Evolutionary conservation across 2,797 vertebrate species (phyloP), one percentile per base, ranked within the genome.

Genomic region (Sebastiscus tertius): DNA sequence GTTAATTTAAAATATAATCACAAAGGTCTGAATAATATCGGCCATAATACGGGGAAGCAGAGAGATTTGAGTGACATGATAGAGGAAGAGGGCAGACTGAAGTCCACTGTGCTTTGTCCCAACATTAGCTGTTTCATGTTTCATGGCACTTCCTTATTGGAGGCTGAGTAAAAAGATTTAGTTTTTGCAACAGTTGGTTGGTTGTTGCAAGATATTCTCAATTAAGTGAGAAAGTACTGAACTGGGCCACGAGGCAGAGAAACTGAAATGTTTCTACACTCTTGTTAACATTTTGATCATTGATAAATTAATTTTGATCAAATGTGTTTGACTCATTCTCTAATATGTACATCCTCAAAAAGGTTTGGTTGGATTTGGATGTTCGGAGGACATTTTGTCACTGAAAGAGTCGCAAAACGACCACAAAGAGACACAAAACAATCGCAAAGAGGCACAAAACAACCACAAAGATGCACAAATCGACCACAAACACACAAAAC

Each of bases 111-210:
- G 63, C 20, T 62, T 26, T 61, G 20, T 14, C 2, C 29, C 11
- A 18, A 4, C 36, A 27, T n/a, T 8, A 42, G 42, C 34, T 5
- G 5, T 80, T 54, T 68, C 39, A 67, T 20, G 20, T 62, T 58
- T 68, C 39, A 67, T 20, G 16, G 33, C 13, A 79, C 78, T 76
- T 90, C 81, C 81, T 83, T 54, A 59, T 66, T 69, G 14, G 10
- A 55, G 2, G 54, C 24, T 56, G 29, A 56, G 61, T 13, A 36
- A 70, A 63, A 39, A 12, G 4, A 39, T 34, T 39, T 14, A 0
- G 2, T 16, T 73, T 54, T 62, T 64, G 18, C 78, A 77, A 31
- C n/a, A 34, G 26, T 16, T 26, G 46, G 22, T 72, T 58, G 6
- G 6, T n/a, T 59, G 56, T 60, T 78, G n/a, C 14, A 9, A 64